phyloP scores from a whole-genome alignment of 1,140 invertebrate species.

The Drosophila willistoni region DNA sequence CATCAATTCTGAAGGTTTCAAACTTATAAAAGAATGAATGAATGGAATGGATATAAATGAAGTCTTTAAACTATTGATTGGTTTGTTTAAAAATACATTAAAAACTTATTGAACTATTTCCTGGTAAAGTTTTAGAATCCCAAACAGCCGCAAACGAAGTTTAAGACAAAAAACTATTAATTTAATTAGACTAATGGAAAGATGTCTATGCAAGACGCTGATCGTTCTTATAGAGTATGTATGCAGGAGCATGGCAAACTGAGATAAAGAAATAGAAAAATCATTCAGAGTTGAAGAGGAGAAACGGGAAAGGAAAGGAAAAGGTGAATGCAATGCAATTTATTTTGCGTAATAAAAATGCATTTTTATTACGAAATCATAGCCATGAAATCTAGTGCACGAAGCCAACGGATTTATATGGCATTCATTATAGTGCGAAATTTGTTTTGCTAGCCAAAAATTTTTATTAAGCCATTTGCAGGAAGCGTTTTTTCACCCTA shows the following conservation, averaged over 20 bases:
- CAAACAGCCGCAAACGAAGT: not conserved
- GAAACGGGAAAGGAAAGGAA: constrained; percentile 6
- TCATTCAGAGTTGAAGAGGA: constrained; percentile 18
- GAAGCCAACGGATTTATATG: constrained; percentile 59
- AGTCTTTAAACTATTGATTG: too few relatives aligned
- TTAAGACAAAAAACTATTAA: not conserved
- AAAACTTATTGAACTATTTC: too few relatives aligned
- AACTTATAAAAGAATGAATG: too few relatives aligned
- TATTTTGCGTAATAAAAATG: constrained; percentile 71
- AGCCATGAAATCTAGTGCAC: constrained; percentile 63
- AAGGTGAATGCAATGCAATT: constrained; percentile 64
- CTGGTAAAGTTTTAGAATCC: too few relatives aligned
- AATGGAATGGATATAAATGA: too few relatives aligned
- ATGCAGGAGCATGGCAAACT: not conserved
- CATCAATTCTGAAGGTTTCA: too few relatives aligned
- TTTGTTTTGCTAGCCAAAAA: constrained; percentile 61
- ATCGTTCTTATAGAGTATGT: not conserved
- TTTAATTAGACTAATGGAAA: too few relatives aligned
- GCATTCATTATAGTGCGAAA: constrained; percentile 67
- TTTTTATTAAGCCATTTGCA: constrained; percentile 75
- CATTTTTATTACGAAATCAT: constrained; percentile 78
- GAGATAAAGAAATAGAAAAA: constrained; percentile 21
- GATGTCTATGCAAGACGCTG: not conserved
- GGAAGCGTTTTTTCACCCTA: constrained; percentile 25
- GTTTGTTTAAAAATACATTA: too few relatives aligned